Evolutionary conservation across 2,888 invertebrate genomes (phyloP), one percentile per base, ranked within the genome.

Genomic region (Heliconius charithonia): DNA sequence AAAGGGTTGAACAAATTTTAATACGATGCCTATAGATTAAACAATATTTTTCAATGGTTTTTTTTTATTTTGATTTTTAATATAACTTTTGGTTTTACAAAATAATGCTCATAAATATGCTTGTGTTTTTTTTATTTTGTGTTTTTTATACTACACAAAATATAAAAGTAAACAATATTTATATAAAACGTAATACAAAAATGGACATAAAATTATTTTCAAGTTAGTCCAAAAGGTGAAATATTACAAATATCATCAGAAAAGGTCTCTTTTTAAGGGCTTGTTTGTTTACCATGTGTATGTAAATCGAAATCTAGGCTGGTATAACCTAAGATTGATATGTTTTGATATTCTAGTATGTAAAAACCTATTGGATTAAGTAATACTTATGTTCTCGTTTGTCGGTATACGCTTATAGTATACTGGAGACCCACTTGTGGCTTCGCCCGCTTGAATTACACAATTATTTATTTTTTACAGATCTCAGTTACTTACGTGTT

Each of bases 1-100:
- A 76, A 79, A 78, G 65, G 65, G 65, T 70, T 78, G 74, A 80
- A 76, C 67, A 65, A 59, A 69, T 74, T 79, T 79, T 76, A 70
- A 76, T 70, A 81, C 29, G n/a, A 62, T 41, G 72, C 66, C 37
- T 41, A 69, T 62, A 69, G 67, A 78, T 74, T 74, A 74, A 74
- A 74, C 62, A 32, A 32, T 25, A 56, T 41, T 62, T 45, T 37
- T 51, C 13, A 22, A 59, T 12, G 27, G n/a, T n/a, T n/a, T 66
- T 27, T 13, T 63, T n/a, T 71, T 22, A 63, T 29, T 56, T 29
- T 29, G 29, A 56, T 22, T 12, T 71, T 22, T 29, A 41, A 45
- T 41, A 27, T 45, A 25, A 25, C 16, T 41, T 67, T 41, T 69
- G 19, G 41, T 69, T 41, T 45, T 9, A 45, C 16, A 69, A 41